Conservation (phyloP, 2,888 invertebrate species). For the Caenorhabditis sinica region DNA sequence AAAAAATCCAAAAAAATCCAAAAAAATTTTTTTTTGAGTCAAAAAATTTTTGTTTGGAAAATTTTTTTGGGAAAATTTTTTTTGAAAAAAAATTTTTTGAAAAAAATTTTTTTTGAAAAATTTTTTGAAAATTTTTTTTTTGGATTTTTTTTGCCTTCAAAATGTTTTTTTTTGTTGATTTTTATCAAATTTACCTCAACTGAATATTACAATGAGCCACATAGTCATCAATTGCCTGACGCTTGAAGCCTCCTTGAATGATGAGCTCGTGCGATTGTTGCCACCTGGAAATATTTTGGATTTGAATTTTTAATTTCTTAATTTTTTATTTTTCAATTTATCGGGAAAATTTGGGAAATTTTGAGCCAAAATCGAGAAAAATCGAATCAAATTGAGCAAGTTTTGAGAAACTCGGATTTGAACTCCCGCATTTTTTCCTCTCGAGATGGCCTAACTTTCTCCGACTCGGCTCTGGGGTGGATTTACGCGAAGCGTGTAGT, state of each 20-base stretch:
- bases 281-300: conserved; percentile 78
- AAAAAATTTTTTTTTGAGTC: no score
- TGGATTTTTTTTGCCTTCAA: not conserved
- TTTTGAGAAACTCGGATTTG: not conserved
- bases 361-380: not conserved
- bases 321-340: not conserved
- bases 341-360: no score
- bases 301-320: no score
- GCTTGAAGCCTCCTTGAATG: conserved; percentile 82
- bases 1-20: not conserved
- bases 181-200: no score
- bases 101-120: not conserved
- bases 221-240: conserved; percentile 82
- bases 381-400: not conserved
- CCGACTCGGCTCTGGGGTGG: not conserved
- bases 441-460: no score
- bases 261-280: conserved; percentile 84
- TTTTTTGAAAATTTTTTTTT: not conserved
- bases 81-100: not conserved
- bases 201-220: conserved; percentile 76
- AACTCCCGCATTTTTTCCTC: not conserved
- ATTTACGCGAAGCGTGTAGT: not conserved
- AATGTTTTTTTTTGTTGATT: no score
- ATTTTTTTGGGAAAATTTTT: not conserved
- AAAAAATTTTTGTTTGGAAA: no score